Base-by-base conservation (phyloP, 2,797 vertebrate species). In the Propithecus deckenii region DNA sequence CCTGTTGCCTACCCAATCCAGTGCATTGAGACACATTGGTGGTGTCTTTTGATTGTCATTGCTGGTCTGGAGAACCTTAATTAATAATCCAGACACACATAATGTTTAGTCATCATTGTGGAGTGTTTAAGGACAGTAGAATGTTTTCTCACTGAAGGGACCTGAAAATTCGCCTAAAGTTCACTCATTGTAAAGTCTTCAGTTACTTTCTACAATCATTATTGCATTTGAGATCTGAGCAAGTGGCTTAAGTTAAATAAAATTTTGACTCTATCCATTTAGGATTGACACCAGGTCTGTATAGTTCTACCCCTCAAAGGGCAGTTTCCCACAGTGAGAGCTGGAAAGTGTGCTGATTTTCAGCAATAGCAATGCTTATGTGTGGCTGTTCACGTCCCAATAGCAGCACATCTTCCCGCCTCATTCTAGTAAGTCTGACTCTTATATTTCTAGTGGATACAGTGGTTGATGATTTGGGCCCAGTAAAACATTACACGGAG, bases 291-390 rank as follows among this genome's bases (percentile, higher is more conserved):
- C 11, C 30, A 61, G 48, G 28, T 87, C 63, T 86, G 0, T 79
- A 78, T 79, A 78, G 43, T 14, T 41, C 41, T 17, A 4, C 7
- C 13, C 7, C 4, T 55, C 38, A 17, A 48, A 57, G 14, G 55
- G 15, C 30, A 61, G 14, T 46, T 78, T 88, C 35, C n/a, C 25
- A 1, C 84, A n/a, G 0, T 22, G 69, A 48, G 15, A 35, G 6
- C 3, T 78, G 30, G 11, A 4, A 9, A 22, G 17, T 35, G 3
- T 86, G 38, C 55, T 52, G 5, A 89, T 25, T 18, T 79, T 80
- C 46, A 88, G 32, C 28, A 59, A 5, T 4, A 35, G 59, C 1
- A 2, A 2, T 7, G 20, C 6, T 7, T 12, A 0, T 10, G 13
- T 13, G 32, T 22, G 35, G n/a, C 43, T 79, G 2, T 41, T 84